phyloP scores from a whole-genome alignment of 2,797 vertebrate species.

The Discoglossus pictus region DNA sequence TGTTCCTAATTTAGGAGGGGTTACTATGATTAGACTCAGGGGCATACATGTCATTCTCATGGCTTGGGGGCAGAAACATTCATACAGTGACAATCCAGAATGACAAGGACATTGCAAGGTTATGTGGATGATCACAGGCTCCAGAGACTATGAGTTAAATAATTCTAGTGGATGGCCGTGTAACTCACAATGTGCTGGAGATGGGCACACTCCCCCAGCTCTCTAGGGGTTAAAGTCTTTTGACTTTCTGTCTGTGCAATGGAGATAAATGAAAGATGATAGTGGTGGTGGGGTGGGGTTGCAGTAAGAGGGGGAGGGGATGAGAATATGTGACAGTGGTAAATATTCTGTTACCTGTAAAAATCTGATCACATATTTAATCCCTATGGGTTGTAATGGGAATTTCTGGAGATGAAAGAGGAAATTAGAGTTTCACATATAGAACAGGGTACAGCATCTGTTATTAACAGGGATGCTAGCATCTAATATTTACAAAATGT shows the following conservation, averaged over 20 bases:
- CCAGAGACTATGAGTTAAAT: slow-evolving; percentile 20
- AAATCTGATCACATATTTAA: no score
- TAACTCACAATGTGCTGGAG: no score
- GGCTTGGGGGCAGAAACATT: slow-evolving; percentile 36
- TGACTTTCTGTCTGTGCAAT: background rate
- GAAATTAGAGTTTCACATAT: no score
- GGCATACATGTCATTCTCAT: background rate
- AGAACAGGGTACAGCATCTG: no score
- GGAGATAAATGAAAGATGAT: background rate
- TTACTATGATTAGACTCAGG: background rate
- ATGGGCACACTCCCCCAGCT: background rate
- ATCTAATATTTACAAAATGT: no score
- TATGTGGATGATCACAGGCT: slow-evolving; percentile 12
- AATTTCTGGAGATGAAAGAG: no score
- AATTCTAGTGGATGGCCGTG: background rate
- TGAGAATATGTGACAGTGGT: background rate
- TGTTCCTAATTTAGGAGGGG: no score
- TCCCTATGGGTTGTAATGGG: no score
- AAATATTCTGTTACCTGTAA: background rate
- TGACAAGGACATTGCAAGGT: slow-evolving; percentile 49
- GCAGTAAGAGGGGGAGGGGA: background rate
- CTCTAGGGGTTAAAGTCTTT: slow-evolving; percentile 19
- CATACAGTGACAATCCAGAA: slow-evolving; percentile 30
- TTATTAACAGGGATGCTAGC: no score
- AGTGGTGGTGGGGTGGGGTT: background rate